phyloP scores from a whole-genome alignment of 2,888 invertebrate species.

The Eupithecia exiguata region DNA sequence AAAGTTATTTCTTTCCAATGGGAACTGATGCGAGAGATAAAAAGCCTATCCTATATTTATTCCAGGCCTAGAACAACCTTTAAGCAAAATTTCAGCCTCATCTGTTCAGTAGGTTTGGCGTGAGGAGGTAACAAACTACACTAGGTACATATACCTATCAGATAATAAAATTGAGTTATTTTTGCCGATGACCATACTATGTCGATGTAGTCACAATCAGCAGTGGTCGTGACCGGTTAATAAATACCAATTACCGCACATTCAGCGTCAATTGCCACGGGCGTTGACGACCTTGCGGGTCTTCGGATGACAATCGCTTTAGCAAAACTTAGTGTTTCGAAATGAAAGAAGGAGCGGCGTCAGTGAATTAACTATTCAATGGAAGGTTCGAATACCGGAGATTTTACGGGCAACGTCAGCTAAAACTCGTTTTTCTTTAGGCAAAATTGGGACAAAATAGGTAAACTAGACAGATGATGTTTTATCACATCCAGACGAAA shows the following conservation, averaged over 20 bases:
- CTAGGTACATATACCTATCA: too few species aligned
- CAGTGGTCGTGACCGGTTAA: slow-evolving; percentile 55
- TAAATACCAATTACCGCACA: slow-evolving; percentile 54
- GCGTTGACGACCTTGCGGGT: slow-evolving; percentile 9
- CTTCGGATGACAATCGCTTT: slow-evolving; percentile 3
- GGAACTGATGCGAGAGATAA: too few species aligned
- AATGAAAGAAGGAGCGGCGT: not conserved
- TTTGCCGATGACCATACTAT: slow-evolving; percentile 3
- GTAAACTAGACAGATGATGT: too few species aligned
- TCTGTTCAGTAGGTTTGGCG: too few species aligned
- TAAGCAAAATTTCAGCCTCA: too few species aligned
- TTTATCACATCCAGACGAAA: too few species aligned
- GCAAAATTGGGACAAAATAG: too few species aligned
- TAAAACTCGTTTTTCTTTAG: not conserved
- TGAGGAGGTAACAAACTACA: too few species aligned
- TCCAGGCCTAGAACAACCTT: too few species aligned
- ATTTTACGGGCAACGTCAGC: not conserved
- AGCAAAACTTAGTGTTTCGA: not conserved
- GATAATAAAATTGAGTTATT: slow-evolving; percentile 1
- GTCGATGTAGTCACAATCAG: slow-evolving; percentile 13
- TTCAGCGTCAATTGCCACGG: slow-evolving; percentile 47
- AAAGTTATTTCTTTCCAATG: too few species aligned
- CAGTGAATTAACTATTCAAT: not conserved
- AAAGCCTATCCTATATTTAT: too few species aligned
- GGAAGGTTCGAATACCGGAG: not conserved